Evolutionary conservation across 2,113 vertebrate species (phyloP).

Genomic region (Corydoras sp.): DNA sequence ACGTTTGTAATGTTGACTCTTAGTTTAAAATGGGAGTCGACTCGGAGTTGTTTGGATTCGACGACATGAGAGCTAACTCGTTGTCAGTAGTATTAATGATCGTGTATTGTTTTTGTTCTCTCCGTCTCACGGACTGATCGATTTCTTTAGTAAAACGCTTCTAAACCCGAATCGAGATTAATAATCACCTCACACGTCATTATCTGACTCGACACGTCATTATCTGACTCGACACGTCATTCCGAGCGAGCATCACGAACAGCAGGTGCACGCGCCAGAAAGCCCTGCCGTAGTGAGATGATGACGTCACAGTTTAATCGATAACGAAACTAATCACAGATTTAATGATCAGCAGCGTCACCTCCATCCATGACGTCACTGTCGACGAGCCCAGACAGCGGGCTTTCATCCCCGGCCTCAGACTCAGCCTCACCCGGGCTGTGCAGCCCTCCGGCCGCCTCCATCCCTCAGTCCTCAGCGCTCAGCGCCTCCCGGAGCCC

Average conservation of each 20-base stretch:
- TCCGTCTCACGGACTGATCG: no score
- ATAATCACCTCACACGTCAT: neutral
- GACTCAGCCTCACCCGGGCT: constrained; percentile 52
- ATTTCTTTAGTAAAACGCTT: no score
- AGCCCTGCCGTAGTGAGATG: neutral
- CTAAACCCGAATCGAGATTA: no score
- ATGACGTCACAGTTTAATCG: neutral
- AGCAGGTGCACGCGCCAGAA: constrained; percentile 1
- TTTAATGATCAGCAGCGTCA: constrained; percentile 62
- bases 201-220: neutral
- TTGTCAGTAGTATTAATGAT: no score
- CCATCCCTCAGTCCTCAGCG: constrained; percentile 54
- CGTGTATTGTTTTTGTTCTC: no score
- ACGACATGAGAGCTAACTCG: no score
- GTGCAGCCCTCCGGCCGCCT: constrained; percentile 67
- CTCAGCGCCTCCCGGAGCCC: neutral
- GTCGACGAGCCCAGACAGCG: constrained; percentile 60
- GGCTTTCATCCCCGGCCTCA: constrained; percentile 67
- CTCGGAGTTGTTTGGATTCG: no score
- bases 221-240: neutral
- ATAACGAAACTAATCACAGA: neutral
- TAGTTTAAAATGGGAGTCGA: no score
- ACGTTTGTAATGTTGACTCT: no score
- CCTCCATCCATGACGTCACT: constrained; percentile 60
- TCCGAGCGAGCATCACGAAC: neutral